These are phyloP conservation scores for Trogon melanurus DNA, from an alignment of 2,113 vertebrate genomes.

Conservation along the genomic window DNA sequence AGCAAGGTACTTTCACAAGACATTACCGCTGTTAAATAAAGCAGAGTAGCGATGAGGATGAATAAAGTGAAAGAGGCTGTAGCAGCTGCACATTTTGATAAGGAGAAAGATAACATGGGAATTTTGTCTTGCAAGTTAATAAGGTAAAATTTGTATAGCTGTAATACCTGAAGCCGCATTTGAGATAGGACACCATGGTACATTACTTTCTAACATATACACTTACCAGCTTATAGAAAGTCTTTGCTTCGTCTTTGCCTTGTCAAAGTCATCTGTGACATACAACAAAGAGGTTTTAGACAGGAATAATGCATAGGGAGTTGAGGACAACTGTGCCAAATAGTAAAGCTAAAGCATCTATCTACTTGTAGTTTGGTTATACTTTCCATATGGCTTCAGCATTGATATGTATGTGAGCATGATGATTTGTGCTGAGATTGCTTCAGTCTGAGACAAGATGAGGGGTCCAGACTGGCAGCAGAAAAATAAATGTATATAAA, in stretches of 20 bases:
- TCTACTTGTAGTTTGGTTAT: neutral
- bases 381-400: neutral
- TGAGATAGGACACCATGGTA: neutral
- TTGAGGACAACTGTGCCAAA: neutral
- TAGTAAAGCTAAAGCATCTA: neutral
- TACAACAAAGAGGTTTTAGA: neutral
- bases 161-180: neutral
- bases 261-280: neutral
- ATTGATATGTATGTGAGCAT: neutral
- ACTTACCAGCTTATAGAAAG: neutral
- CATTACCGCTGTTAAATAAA: neutral
- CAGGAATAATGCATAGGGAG: neutral
- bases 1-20: neutral
- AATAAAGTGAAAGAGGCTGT: neutral
- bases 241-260: neutral
- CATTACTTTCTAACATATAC: neutral
- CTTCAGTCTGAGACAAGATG: neutral
- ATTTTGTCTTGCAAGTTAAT: neutral
- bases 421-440: neutral
- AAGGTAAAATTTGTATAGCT: neutral
- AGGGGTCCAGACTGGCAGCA: neutral
- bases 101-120: neutral
- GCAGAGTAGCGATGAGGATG: neutral
- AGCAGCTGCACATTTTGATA: neutral
- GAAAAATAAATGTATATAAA: neutral